Percentiles rank a stretch among this genome's conserved stretches.
phyloP scores from a whole-genome alignment of 2,797 vertebrate genomes.

The Brachymystax lenok region DNA sequence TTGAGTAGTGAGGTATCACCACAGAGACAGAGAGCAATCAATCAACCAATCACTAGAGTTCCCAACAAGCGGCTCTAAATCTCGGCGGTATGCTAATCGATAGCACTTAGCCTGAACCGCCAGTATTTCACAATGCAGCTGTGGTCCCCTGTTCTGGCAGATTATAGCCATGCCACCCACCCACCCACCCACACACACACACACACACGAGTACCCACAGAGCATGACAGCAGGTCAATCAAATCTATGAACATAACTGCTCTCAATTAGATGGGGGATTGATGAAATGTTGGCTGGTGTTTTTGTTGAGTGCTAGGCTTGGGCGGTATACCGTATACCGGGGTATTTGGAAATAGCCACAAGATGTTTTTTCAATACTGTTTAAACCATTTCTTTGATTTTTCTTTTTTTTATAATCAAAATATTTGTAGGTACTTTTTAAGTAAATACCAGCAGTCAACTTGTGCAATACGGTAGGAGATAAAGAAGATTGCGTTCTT shows the following conservation, averaged over 20 bases:
- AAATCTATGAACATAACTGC: neutral
- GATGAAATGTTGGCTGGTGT: neutral
- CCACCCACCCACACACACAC: too few relatives aligned
- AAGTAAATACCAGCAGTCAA: too few relatives aligned
- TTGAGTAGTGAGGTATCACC: conserved; percentile 26
- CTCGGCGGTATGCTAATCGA: conserved; percentile 40
- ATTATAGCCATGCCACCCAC: neutral
- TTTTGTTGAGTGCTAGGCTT: too few relatives aligned
- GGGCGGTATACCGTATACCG: too few relatives aligned
- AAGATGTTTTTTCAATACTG: too few relatives aligned
- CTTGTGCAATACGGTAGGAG: too few relatives aligned
- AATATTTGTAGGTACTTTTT: too few relatives aligned
- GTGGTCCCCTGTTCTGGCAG: neutral
- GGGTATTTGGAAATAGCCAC: too few relatives aligned
- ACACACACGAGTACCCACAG: neutral
- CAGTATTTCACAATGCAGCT: neutral
- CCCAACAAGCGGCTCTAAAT: conserved; percentile 38
- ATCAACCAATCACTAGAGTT: conserved; percentile 48
- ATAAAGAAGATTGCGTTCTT: too few relatives aligned
- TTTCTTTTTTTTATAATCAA: too few relatives aligned
- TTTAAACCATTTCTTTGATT: too few relatives aligned
- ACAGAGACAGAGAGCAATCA: conserved; percentile 39
- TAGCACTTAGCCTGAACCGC: conserved; percentile 41
- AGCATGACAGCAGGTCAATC: conserved; percentile 4
- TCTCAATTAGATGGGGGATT: neutral